Evolutionary conservation across 2,113 vertebrate genomes (phyloP), one percentile per base, ranked within the genome.

Genomic region (Fregetta grallaria): DNA sequence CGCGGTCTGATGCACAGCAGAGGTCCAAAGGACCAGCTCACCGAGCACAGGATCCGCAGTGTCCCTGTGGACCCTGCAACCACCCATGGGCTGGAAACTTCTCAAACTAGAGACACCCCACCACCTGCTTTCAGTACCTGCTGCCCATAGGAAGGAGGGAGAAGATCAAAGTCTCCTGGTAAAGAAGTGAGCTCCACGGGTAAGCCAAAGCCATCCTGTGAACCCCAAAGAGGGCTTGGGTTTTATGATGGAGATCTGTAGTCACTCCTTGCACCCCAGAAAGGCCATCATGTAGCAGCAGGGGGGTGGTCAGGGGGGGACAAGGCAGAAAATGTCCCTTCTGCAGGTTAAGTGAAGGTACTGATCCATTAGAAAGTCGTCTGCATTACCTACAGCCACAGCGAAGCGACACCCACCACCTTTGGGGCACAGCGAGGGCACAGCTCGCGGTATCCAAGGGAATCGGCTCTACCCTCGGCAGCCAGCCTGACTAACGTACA

Each of bases 361-460:
- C 52, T 13, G 9, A 45, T 16, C 34, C 62, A 8, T 4, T 2
- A 44, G 21, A 78, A 81, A 92, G 22, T 40, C 34, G n/a, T 4
- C 59, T 7, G 7, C 3, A 0, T 17, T 22, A 42, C 9, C 56
- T 13, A 18, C 15, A 53, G 58, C 20, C 72, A 21, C 36, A 23
- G 58, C 2, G 1, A 82, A 93, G 47, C 52, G 34, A 59, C 13
- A 47, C 6, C 38, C 20, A 47, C 45, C 65, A 25, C 10, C 10
- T 34, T 20, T 16, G 27, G 44, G 38, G 27, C 50, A 42, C 0
- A 0, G 1, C 4, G 3, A 50, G 27, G 13, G 17, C 13, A 7
- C 40, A 42, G 49, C 11, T 29, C 4, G 0, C 0, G 1, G 40
- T 3, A 38, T 8, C 29, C 62, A 22, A 38, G 44, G 67, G 32